phyloP scores from a whole-genome alignment of 2,888 invertebrate species.

The Orchesellides sinensis region DNA sequence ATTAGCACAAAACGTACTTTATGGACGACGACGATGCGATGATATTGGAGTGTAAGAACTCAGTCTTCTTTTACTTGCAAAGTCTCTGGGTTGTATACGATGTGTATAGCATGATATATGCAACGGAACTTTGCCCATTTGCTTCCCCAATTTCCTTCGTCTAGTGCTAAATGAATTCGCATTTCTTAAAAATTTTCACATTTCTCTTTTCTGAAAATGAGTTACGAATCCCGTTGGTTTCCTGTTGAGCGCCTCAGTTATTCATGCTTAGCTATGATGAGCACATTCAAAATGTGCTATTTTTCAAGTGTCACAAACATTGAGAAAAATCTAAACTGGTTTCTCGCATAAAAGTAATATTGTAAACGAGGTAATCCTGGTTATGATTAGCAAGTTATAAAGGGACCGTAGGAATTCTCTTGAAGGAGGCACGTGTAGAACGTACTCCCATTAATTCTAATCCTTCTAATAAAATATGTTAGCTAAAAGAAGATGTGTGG shows the following conservation, averaged over 20 bases:
- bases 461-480: conserved; percentile 36
- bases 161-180: neutral
- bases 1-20: conserved; percentile 22
- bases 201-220: no score
- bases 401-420: neutral
- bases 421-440: conserved; percentile 1
- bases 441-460: conserved; percentile 45
- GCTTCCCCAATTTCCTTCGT: neutral
- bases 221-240: no score
- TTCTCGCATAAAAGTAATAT: neutral
- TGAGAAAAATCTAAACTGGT: conserved; percentile 7
- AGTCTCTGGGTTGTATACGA: no score
- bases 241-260: no score
- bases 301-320: conserved; percentile 9
- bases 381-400: neutral
- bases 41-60: no score
- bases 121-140: neutral
- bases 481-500: neutral
- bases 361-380: no score
- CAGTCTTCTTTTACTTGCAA: neutral
- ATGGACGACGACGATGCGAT: neutral
- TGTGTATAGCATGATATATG: neutral
- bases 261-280: neutral
- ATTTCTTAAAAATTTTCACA: neutral
- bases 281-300: conserved; percentile 4